These are phyloP conservation scores for Apamea sordens DNA, from an alignment of 2,888 invertebrate genomes.

Conservation along the genomic window DNA sequence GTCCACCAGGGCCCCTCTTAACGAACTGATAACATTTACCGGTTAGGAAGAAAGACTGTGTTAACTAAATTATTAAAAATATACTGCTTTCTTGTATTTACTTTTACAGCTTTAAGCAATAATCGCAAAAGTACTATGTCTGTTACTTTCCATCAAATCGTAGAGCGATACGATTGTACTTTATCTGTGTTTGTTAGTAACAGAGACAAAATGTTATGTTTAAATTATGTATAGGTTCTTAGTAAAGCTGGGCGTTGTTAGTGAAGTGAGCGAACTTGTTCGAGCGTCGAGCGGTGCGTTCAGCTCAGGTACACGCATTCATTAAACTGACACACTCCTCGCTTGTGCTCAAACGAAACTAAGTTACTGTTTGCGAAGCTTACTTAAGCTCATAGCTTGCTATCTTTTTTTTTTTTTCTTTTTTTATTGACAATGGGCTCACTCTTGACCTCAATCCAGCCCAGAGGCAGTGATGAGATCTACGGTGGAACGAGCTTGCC, in stretches of 20 bases:
- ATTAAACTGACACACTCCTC: not conserved
- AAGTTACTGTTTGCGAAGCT: not conserved
- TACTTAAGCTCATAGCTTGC: not conserved
- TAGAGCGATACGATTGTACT: not conserved
- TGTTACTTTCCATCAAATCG: not conserved
- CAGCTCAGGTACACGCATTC: not conserved
- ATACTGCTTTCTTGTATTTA: not conserved
- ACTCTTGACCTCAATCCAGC: too few relatives aligned
- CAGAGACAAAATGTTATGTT: not conserved
- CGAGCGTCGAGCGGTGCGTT: not conserved
- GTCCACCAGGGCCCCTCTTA: too few relatives aligned
- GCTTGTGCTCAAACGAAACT: not conserved
- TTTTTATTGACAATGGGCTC: too few relatives aligned
- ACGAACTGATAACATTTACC: too few relatives aligned
- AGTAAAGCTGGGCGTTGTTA: not conserved
- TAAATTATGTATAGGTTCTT: not conserved
- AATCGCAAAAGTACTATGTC: not conserved
- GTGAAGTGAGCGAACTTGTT: conserved; percentile 1
- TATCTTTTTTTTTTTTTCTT: too few relatives aligned
- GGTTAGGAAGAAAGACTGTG: not conserved
- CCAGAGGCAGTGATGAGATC: too few relatives aligned
- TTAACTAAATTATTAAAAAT: too few relatives aligned
- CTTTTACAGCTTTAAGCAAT: not conserved
- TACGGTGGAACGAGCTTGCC: too few relatives aligned
- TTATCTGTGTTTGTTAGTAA: not conserved